A percentile compares a stretch with the other conserved stretches of the same genome.
phyloP scores from a whole-genome alignment of 2,113 vertebrate genomes.

The Ophthalmolycus amberensis region DNA sequence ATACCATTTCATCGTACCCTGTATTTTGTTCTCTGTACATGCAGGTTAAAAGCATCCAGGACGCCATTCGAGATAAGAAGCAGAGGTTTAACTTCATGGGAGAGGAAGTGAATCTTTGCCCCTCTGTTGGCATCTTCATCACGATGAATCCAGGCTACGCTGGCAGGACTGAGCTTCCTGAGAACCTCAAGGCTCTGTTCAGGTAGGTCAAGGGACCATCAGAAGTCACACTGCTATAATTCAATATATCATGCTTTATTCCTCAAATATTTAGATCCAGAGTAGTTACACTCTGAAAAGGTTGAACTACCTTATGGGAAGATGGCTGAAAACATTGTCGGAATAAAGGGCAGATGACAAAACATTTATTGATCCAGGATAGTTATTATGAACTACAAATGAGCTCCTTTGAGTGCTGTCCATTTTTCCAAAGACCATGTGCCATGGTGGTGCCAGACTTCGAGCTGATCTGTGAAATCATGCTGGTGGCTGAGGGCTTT shows the following conservation, averaged over 20 bases:
- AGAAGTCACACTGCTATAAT: not conserved
- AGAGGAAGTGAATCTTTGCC: constrained; percentile 90
- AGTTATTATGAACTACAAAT: not conserved
- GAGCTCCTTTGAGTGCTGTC: not conserved
- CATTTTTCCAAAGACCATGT: constrained; percentile 86
- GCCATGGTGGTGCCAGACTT: constrained; percentile 99
- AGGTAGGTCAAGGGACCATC: constrained; percentile 81
- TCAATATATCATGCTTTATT: not conserved
- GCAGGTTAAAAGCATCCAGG: constrained; percentile 97
- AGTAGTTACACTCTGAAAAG: not conserved
- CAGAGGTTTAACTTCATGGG: constrained; percentile 94
- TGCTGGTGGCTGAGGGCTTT: constrained; percentile 98
- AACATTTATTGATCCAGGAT: not conserved
- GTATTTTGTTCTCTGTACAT: not conserved
- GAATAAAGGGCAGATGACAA: not conserved
- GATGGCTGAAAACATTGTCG: not conserved
- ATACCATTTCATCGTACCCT: not conserved
- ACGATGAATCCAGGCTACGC: constrained; percentile 99
- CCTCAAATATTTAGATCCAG: too few species aligned
- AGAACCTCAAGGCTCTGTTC: constrained; percentile 97
- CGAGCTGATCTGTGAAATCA: constrained; percentile 98
- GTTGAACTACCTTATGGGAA: not conserved
- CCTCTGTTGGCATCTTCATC: constrained; percentile 96
- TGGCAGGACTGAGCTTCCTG: constrained; percentile 93
- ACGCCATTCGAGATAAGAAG: constrained; percentile 94